Base-by-base conservation (phyloP, 2,113 vertebrate species). In the Bombycilla garrulus region DNA sequence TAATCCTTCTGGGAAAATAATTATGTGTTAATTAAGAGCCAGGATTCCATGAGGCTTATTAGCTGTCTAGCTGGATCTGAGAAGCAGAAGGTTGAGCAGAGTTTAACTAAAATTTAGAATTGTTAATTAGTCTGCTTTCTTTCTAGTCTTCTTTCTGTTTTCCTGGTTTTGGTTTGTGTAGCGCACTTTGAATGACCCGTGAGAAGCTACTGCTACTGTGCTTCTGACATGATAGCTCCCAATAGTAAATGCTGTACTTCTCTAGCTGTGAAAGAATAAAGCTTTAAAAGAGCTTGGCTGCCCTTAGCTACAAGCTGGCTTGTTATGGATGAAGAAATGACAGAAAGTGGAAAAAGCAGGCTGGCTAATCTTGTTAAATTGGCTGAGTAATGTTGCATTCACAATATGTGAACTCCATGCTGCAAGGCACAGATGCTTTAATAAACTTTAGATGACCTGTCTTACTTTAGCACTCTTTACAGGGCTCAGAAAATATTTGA, bases 351-450 rank as follows among this genome's bases (percentile, higher is more conserved):
- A 90, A 91, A 91, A 92, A 92, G 77, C 82, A 92, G 90, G 40
- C 89, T 94, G 84, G 89, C 74, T 94, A 81, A 95, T 95, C 94
- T 91, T 95, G 66, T 96, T 96, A 95, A 95, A 96, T 96, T 96
- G 90, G 66, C 81, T 96, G 86, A 96, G 84, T 93, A 97, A 95
- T 58, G 50, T 93, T 92, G 77, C 76, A 58, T 96, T 94, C 90
- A 81, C 58, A 81, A 82, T 81, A 84, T 0, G 56, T 91, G 88
- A 86, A 62, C 88, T 95, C 92, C 26, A 20, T 86, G 57, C 74
- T 92, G 70, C 54, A 96, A 86, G 10, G 19, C 81, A 86, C 56
- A 80, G 65, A 92, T 90, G 82, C 78, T 92, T 81, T 95, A 90
- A 95, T 93, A 94, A 96, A 88, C 92, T 94, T 88, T 33, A 81